Conservation (phyloP, 1,140 invertebrate species). For the Amyelois transitella region DNA sequence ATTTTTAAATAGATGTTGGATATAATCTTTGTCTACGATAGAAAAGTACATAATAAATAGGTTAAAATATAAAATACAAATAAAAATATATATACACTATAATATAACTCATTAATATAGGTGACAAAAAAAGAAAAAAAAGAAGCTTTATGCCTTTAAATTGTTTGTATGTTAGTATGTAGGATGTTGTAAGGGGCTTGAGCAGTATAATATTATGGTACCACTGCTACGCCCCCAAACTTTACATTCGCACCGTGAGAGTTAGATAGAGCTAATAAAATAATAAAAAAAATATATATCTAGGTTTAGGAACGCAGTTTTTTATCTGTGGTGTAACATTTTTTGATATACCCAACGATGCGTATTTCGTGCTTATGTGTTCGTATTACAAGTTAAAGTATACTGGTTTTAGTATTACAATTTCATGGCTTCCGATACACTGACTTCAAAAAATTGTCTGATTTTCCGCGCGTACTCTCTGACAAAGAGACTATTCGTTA, state of each 20-base stretch:
- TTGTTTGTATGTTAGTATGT: conserved; percentile 65
- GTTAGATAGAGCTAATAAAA: conserved; percentile 51
- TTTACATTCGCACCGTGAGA: conserved; percentile 55
- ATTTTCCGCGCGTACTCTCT: conserved; percentile 13
- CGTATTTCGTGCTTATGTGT: conserved; percentile 47
- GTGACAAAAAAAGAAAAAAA: conserved; percentile 62
- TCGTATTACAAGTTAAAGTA: conserved; percentile 39
- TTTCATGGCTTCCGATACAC: conserved; percentile 37
- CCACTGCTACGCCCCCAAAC: conserved; percentile 31
- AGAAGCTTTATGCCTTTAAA: conserved; percentile 68
- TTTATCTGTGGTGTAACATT: neutral
- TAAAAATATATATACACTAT: conserved; percentile 74
- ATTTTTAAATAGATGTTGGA: conserved; percentile 59
- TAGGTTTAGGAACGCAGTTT: conserved; percentile 17
- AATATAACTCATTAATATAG: conserved; percentile 66
- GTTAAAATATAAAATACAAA: conserved; percentile 68
- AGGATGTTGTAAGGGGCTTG: conserved; percentile 43
- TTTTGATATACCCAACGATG: conserved; percentile 8
- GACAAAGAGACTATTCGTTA: conserved; percentile 23
- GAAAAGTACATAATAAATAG: conserved; percentile 66
- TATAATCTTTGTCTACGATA: conserved; percentile 68
- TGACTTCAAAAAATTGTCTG: conserved; percentile 10
- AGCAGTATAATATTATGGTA: conserved; percentile 30
- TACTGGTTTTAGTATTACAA: conserved; percentile 33
- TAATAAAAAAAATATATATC: conserved; percentile 43